A percentile compares a stretch with the other conserved stretches of the same genome.
These are phyloP conservation scores for Scolopax rusticola DNA, from an alignment of 2,797 vertebrate species.

Conservation along the genomic window DNA sequence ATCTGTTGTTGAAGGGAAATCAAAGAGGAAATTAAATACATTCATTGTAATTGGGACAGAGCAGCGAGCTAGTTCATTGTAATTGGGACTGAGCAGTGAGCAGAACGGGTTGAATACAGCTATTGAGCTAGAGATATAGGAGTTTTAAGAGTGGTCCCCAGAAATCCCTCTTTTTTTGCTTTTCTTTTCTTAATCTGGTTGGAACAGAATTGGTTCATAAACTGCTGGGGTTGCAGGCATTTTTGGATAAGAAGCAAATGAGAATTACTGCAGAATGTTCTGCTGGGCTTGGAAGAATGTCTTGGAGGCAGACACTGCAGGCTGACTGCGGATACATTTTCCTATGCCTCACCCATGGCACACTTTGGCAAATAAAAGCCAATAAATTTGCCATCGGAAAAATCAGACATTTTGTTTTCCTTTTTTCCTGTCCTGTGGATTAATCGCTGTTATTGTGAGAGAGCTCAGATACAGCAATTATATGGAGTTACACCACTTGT, in stretches of 20 bases:
- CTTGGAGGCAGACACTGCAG: neutral
- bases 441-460: neutral
- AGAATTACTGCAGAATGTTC: slow-evolving; percentile 25
- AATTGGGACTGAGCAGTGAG: slow-evolving; percentile 47
- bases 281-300: slow-evolving; percentile 27
- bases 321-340: neutral
- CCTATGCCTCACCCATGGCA: neutral
- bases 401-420: neutral
- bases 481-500: neutral
- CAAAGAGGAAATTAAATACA: slow-evolving; percentile 75
- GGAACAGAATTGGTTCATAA: slow-evolving; percentile 14
- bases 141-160: neutral
- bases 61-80: slow-evolving; percentile 31
- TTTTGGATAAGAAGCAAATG: slow-evolving; percentile 34
- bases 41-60: slow-evolving; percentile 61
- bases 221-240: neutral
- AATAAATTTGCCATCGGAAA: neutral
- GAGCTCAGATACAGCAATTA: neutral
- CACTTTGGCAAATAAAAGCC: slow-evolving; percentile 7
- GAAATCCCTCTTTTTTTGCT: neutral
- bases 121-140: slow-evolving; percentile 22
- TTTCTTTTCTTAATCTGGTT: neutral
- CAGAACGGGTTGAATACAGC: slow-evolving; percentile 41
- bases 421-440: neutral
- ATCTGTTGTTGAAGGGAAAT: slow-evolving; percentile 71